These are phyloP conservation scores for Sepioteuthis lessoniana DNA, from an alignment of 2,888 invertebrate genomes.

Conservation along the genomic window DNA sequence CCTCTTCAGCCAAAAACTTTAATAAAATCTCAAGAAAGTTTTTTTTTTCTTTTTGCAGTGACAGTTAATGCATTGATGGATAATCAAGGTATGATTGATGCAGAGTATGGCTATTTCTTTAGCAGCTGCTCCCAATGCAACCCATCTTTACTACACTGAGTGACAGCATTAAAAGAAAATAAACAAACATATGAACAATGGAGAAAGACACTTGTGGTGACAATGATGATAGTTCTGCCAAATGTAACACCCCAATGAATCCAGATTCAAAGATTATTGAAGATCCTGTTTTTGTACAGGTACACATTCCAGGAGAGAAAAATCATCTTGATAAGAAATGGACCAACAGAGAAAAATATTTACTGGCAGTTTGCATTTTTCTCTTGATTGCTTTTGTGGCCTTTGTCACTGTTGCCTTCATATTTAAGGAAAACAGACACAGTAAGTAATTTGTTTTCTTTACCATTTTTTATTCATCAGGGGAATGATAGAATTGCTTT, in stretches of 20 bases:
- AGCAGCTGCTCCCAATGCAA: neutral
- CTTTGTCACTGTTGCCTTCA: constrained; percentile 63
- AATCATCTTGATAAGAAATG: constrained; percentile 49
- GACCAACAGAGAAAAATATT: constrained; percentile 62
- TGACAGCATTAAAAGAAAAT: neutral
- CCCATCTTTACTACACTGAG: neutral
- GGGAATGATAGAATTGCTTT: no score
- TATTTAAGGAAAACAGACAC: constrained; percentile 35
- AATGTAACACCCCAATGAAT: constrained; percentile 36
- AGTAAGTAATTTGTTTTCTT: neutral
- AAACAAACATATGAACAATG: neutral
- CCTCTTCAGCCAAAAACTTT: neutral
- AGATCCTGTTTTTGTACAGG: constrained; percentile 38
- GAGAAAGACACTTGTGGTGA: neutral
- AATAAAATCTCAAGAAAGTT: neutral
- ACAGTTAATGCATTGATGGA: neutral
- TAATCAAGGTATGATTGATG: neutral
- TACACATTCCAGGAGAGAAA: neutral
- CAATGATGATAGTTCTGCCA: neutral
- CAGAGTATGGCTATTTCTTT: neutral
- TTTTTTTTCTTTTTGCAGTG: neutral
- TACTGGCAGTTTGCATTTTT: constrained; percentile 58
- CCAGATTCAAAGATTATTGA: neutral
- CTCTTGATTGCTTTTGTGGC: constrained; percentile 62
- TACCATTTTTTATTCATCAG: no score